A percentile compares a stretch with the other conserved stretches of the same genome.
These are phyloP conservation scores for Epinephelus coioides DNA, from an alignment of 2,797 vertebrate species.

Conservation along the genomic window DNA sequence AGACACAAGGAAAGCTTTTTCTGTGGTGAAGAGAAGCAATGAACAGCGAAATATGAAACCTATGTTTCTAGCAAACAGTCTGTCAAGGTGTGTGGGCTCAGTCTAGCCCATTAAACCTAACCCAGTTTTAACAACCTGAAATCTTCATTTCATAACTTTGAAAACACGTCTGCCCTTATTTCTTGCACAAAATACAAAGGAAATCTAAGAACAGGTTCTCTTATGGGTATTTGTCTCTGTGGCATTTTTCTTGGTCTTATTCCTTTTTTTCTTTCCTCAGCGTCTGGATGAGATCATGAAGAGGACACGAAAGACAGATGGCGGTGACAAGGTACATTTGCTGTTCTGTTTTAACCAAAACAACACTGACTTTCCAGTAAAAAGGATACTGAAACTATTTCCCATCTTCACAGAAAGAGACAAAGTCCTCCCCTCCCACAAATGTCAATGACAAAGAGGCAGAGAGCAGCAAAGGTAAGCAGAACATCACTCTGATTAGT, in stretches of 20 bases:
- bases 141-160: neutral
- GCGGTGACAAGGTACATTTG: constrained; percentile 89
- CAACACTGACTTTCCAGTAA: neutral
- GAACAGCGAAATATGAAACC: constrained; percentile 16
- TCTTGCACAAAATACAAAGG: neutral
- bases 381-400: constrained; percentile 34
- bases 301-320: constrained; percentile 94
- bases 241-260: constrained; percentile 17
- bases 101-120: neutral
- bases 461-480: constrained; percentile 84
- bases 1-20: constrained; percentile 6
- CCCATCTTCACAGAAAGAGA: constrained; percentile 81
- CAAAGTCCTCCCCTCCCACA: constrained; percentile 68
- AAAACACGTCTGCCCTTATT: neutral
- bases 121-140: neutral
- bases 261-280: constrained; percentile 76
- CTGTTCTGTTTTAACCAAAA: neutral
- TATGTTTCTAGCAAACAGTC: constrained; percentile 9
- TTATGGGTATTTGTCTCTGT: neutral
- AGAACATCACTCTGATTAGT: constrained; percentile 2
- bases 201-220: neutral
- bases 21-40: neutral
- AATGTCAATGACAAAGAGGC: constrained; percentile 78
- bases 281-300: constrained; percentile 99
- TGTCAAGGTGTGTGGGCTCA: constrained; percentile 20